These are phyloP conservation scores for Phoxinus dragarum DNA, from an alignment of 2,797 vertebrate genomes.

Conservation along the genomic window DNA sequence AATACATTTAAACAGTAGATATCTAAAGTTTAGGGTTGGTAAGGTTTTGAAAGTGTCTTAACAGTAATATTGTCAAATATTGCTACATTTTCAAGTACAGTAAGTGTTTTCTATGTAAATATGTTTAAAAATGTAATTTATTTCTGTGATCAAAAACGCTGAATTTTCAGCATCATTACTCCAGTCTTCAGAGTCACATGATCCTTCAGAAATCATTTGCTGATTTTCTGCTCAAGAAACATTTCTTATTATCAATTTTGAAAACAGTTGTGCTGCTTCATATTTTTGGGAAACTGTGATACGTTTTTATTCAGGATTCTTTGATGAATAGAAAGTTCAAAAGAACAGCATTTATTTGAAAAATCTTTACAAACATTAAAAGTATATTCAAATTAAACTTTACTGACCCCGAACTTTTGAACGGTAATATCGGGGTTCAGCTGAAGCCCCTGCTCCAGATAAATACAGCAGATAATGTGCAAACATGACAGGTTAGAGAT, in stretches of 20 bases:
- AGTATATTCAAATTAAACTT: neutral
- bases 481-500: neutral
- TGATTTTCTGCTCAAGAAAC: neutral
- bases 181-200: neutral
- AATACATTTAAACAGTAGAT: neutral
- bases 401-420: neutral
- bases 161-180: neutral
- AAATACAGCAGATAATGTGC: slow-evolving; percentile 1
- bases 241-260: neutral
- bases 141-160: neutral
- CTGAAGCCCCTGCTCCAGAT: neutral
- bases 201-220: neutral
- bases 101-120: neutral
- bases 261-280: neutral
- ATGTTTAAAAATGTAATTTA: no score
- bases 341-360: neutral
- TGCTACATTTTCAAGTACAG: neutral
- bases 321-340: no score
- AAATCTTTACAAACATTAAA: neutral
- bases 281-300: no score
- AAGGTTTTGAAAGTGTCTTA: neutral
- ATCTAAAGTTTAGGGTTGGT: neutral
- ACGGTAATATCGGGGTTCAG: neutral
- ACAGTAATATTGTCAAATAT: no score
- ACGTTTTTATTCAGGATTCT: no score